Conservation (phyloP, 2,888 invertebrate species). For the Ochlodes sylvanus region DNA sequence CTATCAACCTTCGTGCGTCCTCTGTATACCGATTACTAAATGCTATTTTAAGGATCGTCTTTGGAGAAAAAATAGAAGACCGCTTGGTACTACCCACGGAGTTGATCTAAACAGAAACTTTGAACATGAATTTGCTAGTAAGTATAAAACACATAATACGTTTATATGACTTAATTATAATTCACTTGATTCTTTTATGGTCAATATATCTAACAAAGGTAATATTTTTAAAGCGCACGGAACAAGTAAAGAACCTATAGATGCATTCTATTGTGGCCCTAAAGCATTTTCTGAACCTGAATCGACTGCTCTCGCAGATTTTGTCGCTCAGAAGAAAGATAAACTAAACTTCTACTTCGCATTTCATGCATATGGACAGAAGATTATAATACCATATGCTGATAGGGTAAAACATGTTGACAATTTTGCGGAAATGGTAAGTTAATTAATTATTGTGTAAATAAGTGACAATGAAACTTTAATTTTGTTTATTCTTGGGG, state of each 20-base stretch:
- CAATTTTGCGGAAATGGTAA: constrained; percentile 75
- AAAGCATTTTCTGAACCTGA: constrained; percentile 70
- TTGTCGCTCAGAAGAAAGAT: constrained; percentile 48
- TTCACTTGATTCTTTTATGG: too few relatives aligned
- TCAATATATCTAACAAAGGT: background rate
- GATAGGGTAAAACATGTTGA: constrained; percentile 70
- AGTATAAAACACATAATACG: constrained; percentile 43
- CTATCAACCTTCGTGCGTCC: too few relatives aligned
- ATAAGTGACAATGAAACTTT: too few relatives aligned
- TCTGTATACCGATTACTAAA: background rate
- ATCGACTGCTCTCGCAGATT: constrained; percentile 55
- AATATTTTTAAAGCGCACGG: constrained; percentile 52
- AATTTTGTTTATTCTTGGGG: too few relatives aligned
- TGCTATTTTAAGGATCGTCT: constrained; percentile 77
- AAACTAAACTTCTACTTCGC: constrained; percentile 85
- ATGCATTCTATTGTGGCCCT: constrained; percentile 61
- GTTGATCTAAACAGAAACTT: constrained; percentile 88
- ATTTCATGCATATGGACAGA: constrained; percentile 87
- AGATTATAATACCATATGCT: constrained; percentile 84
- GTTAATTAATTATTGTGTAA: background rate
- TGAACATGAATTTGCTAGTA: constrained; percentile 82
- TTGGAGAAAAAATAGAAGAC: constrained; percentile 87
- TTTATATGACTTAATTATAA: too few relatives aligned
- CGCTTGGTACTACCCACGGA: constrained; percentile 66
- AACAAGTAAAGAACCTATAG: constrained; percentile 49